A percentile compares a stretch with the other conserved stretches of the same genome.
phyloP scores from a whole-genome alignment of 2,113 vertebrate genomes.

The Rhynchomys soricoides region DNA sequence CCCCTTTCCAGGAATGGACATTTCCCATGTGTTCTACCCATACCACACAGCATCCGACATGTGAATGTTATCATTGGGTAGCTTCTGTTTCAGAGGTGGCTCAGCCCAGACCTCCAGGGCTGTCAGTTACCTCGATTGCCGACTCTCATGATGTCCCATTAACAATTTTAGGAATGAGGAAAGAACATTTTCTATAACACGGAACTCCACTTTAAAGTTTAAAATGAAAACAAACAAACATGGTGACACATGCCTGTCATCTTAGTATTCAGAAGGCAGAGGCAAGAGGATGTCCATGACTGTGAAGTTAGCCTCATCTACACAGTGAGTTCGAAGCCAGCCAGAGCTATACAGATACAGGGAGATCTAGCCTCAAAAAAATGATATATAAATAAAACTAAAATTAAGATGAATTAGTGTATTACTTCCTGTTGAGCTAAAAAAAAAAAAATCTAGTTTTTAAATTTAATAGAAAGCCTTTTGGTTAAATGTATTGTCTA shows the following conservation, averaged over 20 bases:
- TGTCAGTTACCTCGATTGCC: neutral
- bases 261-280: neutral
- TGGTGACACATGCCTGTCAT: neutral
- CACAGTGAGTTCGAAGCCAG: neutral
- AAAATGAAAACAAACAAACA: neutral
- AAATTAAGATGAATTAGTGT: neutral
- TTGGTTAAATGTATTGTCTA: constrained; percentile 36
- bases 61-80: neutral
- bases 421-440: constrained; percentile 46
- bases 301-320: neutral
- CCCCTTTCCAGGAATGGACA: constrained; percentile 12
- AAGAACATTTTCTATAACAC: neutral
- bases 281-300: neutral
- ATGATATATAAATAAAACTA: neutral
- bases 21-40: neutral
- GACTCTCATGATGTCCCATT: neutral
- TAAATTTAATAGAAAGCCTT: constrained; percentile 76
- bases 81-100: neutral
- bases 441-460: constrained; percentile 75
- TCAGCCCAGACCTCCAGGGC: neutral
- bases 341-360: neutral
- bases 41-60: neutral
- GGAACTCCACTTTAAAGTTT: neutral
- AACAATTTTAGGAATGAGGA: neutral
- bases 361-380: neutral